Base-by-base conservation (phyloP, 2,113 vertebrate genomes). In the Sorex araneus region DNA sequence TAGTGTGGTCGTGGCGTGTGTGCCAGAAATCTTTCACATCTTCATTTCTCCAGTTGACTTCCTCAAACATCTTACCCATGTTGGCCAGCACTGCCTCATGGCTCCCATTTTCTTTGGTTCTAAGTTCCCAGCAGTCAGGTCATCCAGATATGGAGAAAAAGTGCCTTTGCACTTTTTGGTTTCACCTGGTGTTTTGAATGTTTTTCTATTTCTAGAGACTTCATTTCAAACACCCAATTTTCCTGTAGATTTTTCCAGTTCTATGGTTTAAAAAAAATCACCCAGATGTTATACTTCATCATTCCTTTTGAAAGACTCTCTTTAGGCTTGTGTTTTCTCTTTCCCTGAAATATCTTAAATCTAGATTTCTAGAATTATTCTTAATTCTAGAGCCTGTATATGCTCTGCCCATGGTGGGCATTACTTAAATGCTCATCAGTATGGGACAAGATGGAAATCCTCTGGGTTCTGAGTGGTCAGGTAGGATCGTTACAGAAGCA, bases 1-100 rank as follows among this genome's bases (percentile, higher is more conserved):
- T 64, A 69, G 25, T 92, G 92, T 79, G 90, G 93, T 95, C 16
- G 2, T 12, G 8, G 47, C 6, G 21, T 63, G 21, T 76, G 18
- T 27, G 23, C 79, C 63, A 87, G 85, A 74, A 90, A 36, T 12
- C 50, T 10, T 36, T 57, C 64, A 11, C 4, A 78, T 94, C 95
- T 96, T 96, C 95, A 0, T 92, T 97, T 97, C 96, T 97, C 82
- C 87, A 95, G 95, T 96, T 95, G 54, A 96, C 94, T 97, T 97
- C 96, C 95, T 92, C 93, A 96, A 94, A 93, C 40, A n/a, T 15
- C 3, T 40, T 36, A 27, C 47, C 3, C 1, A 3, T 25, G 50
- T 27, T 34, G 9, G 28, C n/a, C 23, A 45, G 32, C 84, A 15
- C 47, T 30, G 84, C 57, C 64, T 92, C 30, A 8, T 6, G 16